Percentiles rank a stretch among this genome's conserved stretches.
Conservation (phyloP, 2,888 invertebrate genomes). For the Acanthacorydalis orientalis region DNA sequence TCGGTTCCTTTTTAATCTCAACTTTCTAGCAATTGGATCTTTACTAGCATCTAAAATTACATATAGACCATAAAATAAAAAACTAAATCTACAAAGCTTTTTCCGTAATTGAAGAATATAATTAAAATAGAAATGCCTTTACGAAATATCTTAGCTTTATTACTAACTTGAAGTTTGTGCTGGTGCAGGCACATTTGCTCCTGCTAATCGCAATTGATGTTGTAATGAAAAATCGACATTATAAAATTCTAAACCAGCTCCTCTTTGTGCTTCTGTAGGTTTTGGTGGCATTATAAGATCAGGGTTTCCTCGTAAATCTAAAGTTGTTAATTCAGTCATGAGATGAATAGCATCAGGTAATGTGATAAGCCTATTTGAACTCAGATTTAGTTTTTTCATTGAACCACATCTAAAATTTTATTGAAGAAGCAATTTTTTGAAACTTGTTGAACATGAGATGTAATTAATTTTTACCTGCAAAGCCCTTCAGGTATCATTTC, state of each 20-base stretch:
- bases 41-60: constrained; percentile 39
- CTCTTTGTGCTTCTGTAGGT: constrained; percentile 63
- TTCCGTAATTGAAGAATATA: constrained; percentile 24
- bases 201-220: constrained; percentile 82
- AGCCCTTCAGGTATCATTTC: constrained; percentile 98
- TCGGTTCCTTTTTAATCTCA: constrained; percentile 67
- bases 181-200: constrained; percentile 66
- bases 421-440: neutral
- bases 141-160: neutral
- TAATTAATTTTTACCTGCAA: constrained; percentile 45
- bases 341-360: constrained; percentile 95
- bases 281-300: constrained; percentile 96
- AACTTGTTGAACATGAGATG: neutral
- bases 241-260: constrained; percentile 80
- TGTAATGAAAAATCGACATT: constrained; percentile 98
- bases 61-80: neutral
- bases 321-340: constrained; percentile 69
- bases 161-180: constrained; percentile 48
- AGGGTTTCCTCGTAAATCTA: constrained; percentile 86
- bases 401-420: constrained; percentile 62
- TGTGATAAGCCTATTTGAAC: constrained; percentile 86
- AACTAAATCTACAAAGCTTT: constrained; percentile 3
- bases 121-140: too few species aligned
- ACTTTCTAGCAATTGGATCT: constrained; percentile 90
- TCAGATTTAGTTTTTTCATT: constrained; percentile 80